Conservation (phyloP, 2,113 vertebrate species). For the Festucalex cinctus region DNA sequence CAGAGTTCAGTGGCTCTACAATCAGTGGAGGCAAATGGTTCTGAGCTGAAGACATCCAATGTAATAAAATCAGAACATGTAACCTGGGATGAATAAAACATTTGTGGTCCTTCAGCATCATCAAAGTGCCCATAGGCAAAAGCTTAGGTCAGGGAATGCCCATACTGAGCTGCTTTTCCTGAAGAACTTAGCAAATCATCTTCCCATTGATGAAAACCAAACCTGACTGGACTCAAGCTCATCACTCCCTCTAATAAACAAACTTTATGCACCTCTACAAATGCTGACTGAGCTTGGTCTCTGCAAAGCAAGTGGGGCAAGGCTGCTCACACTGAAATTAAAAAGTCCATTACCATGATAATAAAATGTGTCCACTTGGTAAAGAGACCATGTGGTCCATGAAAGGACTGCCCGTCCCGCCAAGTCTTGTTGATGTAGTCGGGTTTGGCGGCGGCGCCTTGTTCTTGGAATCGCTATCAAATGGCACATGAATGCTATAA, state of each 20-base stretch:
- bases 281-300: conserved; percentile 33
- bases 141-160: background rate
- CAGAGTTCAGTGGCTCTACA: conserved; percentile 10
- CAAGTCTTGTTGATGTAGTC: conserved; percentile 82
- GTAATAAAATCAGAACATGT: too few relatives aligned
- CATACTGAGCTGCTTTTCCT: background rate
- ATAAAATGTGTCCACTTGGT: conserved; percentile 79
- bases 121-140: background rate
- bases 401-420: conserved; percentile 85
- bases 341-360: conserved; percentile 84
- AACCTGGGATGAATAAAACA: too few relatives aligned
- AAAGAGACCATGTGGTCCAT: conserved; percentile 84
- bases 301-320: conserved; percentile 47
- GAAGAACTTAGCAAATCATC: background rate
- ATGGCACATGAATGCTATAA: conserved; percentile 83
- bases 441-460: conserved; percentile 83
- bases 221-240: background rate
- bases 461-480: conserved; percentile 81
- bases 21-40: background rate
- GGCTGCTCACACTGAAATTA: conserved; percentile 66
- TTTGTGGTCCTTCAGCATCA: too few relatives aligned
- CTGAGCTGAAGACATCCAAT: too few relatives aligned
- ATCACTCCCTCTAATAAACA: background rate
- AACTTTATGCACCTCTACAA: conserved; percentile 24
- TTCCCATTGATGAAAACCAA: background rate